These are phyloP conservation scores for Cyaniris semiargus DNA, from an alignment of 2,888 invertebrate genomes.

Conservation along the genomic window DNA sequence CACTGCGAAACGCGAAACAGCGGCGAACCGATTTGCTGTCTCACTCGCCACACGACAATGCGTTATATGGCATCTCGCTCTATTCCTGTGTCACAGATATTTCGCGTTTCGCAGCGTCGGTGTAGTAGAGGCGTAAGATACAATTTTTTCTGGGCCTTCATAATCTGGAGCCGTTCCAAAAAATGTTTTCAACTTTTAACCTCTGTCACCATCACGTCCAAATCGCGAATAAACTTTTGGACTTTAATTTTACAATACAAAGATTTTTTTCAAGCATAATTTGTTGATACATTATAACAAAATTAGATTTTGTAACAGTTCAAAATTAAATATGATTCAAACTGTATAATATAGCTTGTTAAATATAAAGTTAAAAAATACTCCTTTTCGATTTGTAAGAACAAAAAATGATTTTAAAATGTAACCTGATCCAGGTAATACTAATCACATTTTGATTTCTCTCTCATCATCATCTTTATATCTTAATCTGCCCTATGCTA, in stretches of 20 bases:
- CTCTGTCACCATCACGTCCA: not conserved
- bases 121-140: no score
- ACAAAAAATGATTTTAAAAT: not conserved
- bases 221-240: not conserved
- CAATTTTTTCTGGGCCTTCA: not conserved
- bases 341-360: not conserved
- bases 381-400: not conserved
- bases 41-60: no score
- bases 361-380: not conserved
- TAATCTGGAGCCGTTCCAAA: not conserved
- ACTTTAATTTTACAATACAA: not conserved
- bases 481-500: not conserved
- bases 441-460: not conserved
- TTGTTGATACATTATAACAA: not conserved
- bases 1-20: no score
- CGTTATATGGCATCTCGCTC: no score
- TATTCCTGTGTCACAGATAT: no score
- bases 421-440: not conserved
- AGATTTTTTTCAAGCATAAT: not conserved
- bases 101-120: no score
- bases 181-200: not conserved
- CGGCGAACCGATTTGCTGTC: no score
- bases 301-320: no score
- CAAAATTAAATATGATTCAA: not conserved
- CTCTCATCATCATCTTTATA: not conserved